Percentiles rank a stretch among this genome's conserved stretches.
Conservation (phyloP, 2,113 vertebrate species). For the Neopipo cinnamomea region DNA sequence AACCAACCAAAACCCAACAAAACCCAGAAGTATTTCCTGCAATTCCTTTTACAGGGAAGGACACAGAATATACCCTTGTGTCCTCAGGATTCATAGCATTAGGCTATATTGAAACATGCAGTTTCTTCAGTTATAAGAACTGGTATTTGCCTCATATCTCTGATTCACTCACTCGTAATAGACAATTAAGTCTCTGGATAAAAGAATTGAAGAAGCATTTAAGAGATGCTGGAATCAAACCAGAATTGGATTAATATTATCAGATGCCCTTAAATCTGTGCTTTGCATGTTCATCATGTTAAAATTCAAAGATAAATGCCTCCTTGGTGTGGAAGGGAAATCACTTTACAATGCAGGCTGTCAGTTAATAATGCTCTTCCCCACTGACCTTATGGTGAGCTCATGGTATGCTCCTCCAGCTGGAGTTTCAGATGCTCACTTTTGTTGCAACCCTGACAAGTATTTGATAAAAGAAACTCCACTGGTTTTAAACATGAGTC, state of each 20-base stretch:
- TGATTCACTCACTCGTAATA: background rate
- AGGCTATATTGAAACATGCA: background rate
- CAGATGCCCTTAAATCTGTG: background rate
- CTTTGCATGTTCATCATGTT: background rate
- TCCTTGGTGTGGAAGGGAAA: background rate
- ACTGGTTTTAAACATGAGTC: background rate
- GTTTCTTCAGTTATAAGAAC: background rate
- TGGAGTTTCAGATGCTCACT: background rate
- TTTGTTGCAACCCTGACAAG: background rate
- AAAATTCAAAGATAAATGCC: background rate
- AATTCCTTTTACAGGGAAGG: background rate
- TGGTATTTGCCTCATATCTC: background rate
- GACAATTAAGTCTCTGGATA: background rate
- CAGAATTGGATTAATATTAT: background rate
- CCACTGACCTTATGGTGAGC: background rate
- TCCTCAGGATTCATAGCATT: background rate
- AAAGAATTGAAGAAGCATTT: background rate
- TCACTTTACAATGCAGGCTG: background rate
- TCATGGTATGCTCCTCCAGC: background rate
- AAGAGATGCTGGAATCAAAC: background rate
- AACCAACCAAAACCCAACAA: background rate
- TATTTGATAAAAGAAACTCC: background rate
- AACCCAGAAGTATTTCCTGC: background rate
- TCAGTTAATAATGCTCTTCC: background rate
- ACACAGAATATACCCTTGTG: background rate